Base-by-base conservation (phyloP, 2,113 vertebrate species). In the Argyrosomus japonicus region DNA sequence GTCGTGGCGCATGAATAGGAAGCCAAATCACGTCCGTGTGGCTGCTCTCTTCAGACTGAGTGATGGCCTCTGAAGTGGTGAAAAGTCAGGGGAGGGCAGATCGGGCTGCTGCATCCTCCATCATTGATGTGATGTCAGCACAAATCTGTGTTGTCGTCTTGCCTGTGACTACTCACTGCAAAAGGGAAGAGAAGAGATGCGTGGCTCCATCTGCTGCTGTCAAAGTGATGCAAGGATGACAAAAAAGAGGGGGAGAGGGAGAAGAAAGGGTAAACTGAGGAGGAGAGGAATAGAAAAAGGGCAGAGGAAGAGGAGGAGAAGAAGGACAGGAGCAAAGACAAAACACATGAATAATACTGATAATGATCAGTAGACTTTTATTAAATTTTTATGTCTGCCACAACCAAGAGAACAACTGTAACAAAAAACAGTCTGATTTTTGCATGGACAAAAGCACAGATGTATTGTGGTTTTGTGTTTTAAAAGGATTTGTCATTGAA, bases 31-130 rank as follows among this genome's bases (percentile, higher is more conserved):
- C 58, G 64, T 77, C 32, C 9, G 6, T 68, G 67, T 58, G 75
- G 32, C 81, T 68, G 76, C 73, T 76, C 21, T 54, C 62, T 64
- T 80, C 71, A 85, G 76, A 78, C 79, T 87, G 89, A 92, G 48
- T 62, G 75, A 91, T 89, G 73, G 76, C 62, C 36, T 72, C 67
- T 72, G 68, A 81, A 62, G 64, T 25, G 25, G 50, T 68, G 57
- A 69, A 68, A 57, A 8, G 63, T 80, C 13, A 0, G 48, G 12
- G 6, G 3, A 27, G 21, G 63, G 53, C 23, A 12, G 40, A 65
- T 75, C 1, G 2, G 53, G 63, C 80, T 4, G 27, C 75, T 36
- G 62, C 56, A 11, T 84, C 77, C 57, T 85, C 45, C 53, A 74
- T 81, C 74, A 68, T 43, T 29, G 13, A 68, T 85, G 74, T 83